Conservation (phyloP, 2,113 vertebrate species). For the Rhinopomastus cyanomelas region DNA sequence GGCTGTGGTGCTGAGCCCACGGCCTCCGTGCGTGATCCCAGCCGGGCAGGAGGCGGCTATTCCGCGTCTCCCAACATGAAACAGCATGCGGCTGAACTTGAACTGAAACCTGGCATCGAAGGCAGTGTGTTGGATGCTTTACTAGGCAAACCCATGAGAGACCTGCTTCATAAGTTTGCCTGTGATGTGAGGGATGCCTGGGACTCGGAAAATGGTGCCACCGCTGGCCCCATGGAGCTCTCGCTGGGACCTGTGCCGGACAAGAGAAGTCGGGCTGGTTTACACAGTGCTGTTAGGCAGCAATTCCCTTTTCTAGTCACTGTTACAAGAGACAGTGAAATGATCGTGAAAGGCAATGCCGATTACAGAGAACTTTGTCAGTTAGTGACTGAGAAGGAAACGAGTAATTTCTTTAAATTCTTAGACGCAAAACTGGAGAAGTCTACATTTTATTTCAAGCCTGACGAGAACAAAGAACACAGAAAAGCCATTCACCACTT, state of each 20-base stretch:
- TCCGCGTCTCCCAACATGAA: neutral
- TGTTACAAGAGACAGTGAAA: conserved; percentile 81
- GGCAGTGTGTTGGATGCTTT: conserved; percentile 63
- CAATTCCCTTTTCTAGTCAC: conserved; percentile 90
- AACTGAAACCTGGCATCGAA: neutral
- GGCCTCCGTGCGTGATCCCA: neutral
- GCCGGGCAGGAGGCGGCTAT: neutral
- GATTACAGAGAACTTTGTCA: conserved; percentile 85
- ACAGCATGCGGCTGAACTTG: neutral
- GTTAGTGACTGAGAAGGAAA: conserved; percentile 87
- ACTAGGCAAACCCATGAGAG: conserved; percentile 71
- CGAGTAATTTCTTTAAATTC: conserved; percentile 88
- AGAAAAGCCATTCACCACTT: conserved; percentile 91
- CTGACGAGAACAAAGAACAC: conserved; percentile 85
- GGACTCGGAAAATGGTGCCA: neutral
- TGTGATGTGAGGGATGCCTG: conserved; percentile 58
- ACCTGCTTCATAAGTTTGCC: conserved; percentile 80
- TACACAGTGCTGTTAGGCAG: conserved; percentile 86
- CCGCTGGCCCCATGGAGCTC: conserved; percentile 61
- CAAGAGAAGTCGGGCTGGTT: conserved; percentile 80
- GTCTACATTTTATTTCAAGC: conserved; percentile 84
- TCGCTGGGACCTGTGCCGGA: conserved; percentile 81
- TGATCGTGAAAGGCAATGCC: conserved; percentile 84
- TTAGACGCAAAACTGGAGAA: conserved; percentile 86
- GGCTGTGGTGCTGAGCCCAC: rapidly evolving